Conservation (phyloP, 2,888 invertebrate genomes). For the Melieria crassipennis region DNA sequence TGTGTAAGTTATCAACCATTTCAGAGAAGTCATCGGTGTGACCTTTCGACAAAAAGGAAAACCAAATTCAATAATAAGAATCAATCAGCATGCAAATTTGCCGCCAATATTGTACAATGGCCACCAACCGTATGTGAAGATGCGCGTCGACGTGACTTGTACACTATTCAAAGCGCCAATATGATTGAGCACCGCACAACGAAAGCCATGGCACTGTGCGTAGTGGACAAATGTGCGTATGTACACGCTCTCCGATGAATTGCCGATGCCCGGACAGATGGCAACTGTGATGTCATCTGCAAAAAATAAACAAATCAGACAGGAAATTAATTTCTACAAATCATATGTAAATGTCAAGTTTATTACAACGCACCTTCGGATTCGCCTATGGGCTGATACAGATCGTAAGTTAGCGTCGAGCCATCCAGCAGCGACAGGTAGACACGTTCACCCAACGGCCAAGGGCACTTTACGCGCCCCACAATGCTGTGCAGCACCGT, state of each 20-base stretch:
- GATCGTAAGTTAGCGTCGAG: conserved; percentile 90
- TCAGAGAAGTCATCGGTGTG: conserved; percentile 88
- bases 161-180: conserved; percentile 87
- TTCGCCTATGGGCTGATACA: conserved; percentile 83
- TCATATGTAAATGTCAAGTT: background rate
- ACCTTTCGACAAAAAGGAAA: conserved; percentile 69
- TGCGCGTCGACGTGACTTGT: conserved; percentile 85
- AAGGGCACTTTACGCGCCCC: conserved; percentile 86
- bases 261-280: conserved; percentile 92
- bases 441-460: conserved; percentile 86
- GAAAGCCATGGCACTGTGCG: conserved; percentile 89
- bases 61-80: background rate
- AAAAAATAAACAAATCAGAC: background rate
- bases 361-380: conserved; percentile 71
- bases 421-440: conserved; percentile 81
- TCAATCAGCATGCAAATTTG: background rate
- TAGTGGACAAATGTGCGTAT: conserved; percentile 93
- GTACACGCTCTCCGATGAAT: conserved; percentile 93
- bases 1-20: conserved; percentile 81
- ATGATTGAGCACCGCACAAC: conserved; percentile 93
- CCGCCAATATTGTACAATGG: background rate
- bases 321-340: background rate
- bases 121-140: conserved; percentile 89
- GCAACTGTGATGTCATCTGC: conserved; percentile 88
- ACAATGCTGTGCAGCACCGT: conserved; percentile 91